Percentiles rank a stretch among this genome's conserved stretches.
Conservation (phyloP, 2,113 vertebrate species). For the Pithys albifrons region DNA sequence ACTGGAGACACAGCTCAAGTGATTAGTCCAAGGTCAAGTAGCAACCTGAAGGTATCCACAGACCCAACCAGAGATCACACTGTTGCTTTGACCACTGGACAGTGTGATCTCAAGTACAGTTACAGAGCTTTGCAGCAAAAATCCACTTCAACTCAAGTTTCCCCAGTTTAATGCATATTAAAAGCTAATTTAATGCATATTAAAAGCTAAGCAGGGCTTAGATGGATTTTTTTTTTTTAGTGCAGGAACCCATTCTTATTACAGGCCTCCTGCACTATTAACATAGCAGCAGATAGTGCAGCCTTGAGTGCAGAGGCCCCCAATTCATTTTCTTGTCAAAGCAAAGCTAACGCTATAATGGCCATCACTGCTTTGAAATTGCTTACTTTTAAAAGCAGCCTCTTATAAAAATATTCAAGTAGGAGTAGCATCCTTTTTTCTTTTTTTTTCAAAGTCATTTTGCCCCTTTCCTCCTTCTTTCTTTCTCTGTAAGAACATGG, state of each 20-base stretch:
- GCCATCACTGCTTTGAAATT: not conserved
- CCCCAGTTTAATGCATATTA: not conserved
- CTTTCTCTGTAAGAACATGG: not conserved
- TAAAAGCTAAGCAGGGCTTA: not conserved
- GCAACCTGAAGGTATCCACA: not conserved
- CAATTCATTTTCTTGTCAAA: not conserved
- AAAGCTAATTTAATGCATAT: not conserved
- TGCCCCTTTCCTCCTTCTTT: not conserved
- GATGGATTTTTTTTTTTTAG: not conserved
- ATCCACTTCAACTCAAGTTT: not conserved
- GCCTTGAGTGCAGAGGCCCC: not conserved
- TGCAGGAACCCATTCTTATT: not conserved
- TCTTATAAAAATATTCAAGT: not conserved
- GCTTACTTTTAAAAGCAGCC: not conserved
- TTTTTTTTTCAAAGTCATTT: not conserved
- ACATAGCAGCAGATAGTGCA: not conserved
- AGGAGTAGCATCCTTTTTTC: not conserved
- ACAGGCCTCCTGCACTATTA: not conserved
- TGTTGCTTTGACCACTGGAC: not conserved
- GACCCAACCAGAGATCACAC: not conserved
- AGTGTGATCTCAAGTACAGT: accelerated
- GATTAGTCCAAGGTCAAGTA: not conserved
- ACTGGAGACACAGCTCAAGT: not conserved
- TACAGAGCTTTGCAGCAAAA: not conserved
- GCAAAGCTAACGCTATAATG: not conserved